These are phyloP conservation scores for Caenorhabditis briggsae DNA, from an alignment of 1,140 invertebrate species.

Conservation along the genomic window DNA sequence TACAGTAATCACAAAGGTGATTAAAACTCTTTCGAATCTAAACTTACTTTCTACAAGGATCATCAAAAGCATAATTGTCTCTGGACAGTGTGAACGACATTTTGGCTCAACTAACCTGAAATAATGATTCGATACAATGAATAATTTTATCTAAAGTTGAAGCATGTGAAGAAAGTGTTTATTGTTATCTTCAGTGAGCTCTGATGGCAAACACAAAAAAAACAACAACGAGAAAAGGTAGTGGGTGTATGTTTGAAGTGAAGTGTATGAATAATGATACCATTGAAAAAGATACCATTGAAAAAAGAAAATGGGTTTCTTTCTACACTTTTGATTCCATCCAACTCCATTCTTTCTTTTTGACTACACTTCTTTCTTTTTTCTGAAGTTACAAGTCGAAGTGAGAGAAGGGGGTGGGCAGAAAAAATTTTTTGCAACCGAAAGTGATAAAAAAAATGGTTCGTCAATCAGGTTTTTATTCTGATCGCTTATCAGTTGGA, in stretches of 20 bases:
- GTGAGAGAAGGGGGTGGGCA: background rate
- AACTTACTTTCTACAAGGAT: slow-evolving; percentile 47
- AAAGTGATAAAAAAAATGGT: slow-evolving; percentile 48
- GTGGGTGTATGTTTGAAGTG: slow-evolving; percentile 13
- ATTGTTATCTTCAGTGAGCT: background rate
- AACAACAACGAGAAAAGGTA: background rate
- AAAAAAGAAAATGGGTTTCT: background rate
- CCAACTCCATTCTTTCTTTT: background rate
- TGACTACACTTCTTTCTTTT: background rate
- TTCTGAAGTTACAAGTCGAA: slow-evolving; percentile 27
- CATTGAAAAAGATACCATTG: slow-evolving; percentile 16
- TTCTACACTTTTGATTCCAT: background rate
- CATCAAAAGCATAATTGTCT: slow-evolving; percentile 47
- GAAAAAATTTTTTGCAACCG: background rate
- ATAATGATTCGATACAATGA: background rate
- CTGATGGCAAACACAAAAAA: slow-evolving; percentile 1
- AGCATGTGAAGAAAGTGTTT: background rate
- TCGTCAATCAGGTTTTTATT: slow-evolving; percentile 47
- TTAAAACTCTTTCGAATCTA: background rate
- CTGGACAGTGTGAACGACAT: slow-evolving; percentile 20
- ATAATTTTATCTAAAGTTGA: background rate
- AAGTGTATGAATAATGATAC: slow-evolving; percentile 32
- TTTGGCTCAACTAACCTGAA: slow-evolving; percentile 39
- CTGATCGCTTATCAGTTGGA: slow-evolving; percentile 34
- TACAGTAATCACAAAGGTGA: background rate